Evolutionary conservation across 2,113 vertebrate genomes (phyloP).

Genomic region (Haplotaxodon microlepis): DNA sequence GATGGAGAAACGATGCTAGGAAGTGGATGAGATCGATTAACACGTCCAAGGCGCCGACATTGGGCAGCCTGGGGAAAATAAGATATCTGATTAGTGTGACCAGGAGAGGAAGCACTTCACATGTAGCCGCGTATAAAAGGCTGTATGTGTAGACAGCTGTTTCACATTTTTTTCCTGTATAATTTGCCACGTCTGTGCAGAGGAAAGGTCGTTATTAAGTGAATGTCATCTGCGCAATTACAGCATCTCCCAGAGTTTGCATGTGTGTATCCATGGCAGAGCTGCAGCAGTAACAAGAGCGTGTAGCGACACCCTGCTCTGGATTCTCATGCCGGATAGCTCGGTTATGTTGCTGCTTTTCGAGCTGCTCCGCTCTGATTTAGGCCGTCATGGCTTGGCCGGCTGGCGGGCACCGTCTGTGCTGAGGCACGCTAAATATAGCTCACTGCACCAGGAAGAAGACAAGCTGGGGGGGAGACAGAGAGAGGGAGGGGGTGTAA

Average conservation of each 20-base stretch:
- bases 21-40: slow-evolving; percentile 22
- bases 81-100: slow-evolving; percentile 23
- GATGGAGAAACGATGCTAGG: slow-evolving; percentile 27
- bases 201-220: slow-evolving; percentile 39
- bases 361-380: neutral
- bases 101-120: slow-evolving; percentile 31
- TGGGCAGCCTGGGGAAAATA: neutral
- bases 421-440: slow-evolving; percentile 56
- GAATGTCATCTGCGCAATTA: slow-evolving; percentile 36
- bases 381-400: slow-evolving; percentile 23
- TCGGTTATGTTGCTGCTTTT: slow-evolving; percentile 26
- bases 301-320: neutral
- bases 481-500: slow-evolving; percentile 31
- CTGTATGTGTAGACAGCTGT: neutral
- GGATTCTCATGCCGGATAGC: neutral
- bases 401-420: slow-evolving; percentile 51
- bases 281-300: neutral
- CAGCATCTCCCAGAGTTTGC: neutral
- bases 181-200: slow-evolving; percentile 31
- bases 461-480: neutral
- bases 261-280: slow-evolving; percentile 21
- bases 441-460: slow-evolving; percentile 56
- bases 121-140: neutral
- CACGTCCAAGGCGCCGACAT: neutral
- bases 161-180: neutral